Evolutionary conservation across 2,113 vertebrate genomes (phyloP).

Genomic region (Tupaia tana): DNA sequence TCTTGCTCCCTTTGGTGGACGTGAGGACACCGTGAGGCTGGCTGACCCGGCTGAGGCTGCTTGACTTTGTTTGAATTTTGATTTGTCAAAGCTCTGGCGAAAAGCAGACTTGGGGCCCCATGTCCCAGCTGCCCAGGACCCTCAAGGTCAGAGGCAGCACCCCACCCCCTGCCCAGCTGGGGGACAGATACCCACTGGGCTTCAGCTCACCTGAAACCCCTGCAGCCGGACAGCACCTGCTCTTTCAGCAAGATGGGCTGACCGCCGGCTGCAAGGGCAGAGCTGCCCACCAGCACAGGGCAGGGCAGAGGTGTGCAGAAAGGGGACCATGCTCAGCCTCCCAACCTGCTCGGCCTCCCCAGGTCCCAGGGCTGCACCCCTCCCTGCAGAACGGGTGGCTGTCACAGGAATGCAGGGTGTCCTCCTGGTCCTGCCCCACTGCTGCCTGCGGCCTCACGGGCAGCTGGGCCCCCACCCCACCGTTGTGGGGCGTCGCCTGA

Average conservation of each 20-base stretch:
- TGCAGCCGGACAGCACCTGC: rapidly evolving
- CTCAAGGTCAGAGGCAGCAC: no score
- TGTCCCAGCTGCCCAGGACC: neutral
- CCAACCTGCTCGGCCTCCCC: neutral
- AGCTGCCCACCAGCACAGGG: neutral
- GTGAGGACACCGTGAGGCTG: rapidly evolving
- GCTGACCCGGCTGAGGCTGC: neutral
- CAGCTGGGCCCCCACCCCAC: neutral
- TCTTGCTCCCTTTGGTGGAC: neutral
- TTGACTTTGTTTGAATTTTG: no score
- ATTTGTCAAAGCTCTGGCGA: neutral
- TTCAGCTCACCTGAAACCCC: neutral
- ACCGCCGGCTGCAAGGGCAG: neutral
- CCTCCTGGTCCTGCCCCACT: neutral
- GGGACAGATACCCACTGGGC: neutral
- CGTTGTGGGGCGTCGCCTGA: rapidly evolving
- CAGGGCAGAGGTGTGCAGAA: rapidly evolving
- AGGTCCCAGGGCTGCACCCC: rapidly evolving
- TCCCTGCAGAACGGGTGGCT: neutral
- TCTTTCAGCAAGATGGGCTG: neutral
- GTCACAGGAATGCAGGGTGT: neutral
- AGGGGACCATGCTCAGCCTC: rapidly evolving
- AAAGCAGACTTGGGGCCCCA: neutral
- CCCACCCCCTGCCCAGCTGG: no score
- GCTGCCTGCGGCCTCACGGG: neutral